Conservation (phyloP, 2,888 invertebrate genomes). For the Ischnura elegans region DNA sequence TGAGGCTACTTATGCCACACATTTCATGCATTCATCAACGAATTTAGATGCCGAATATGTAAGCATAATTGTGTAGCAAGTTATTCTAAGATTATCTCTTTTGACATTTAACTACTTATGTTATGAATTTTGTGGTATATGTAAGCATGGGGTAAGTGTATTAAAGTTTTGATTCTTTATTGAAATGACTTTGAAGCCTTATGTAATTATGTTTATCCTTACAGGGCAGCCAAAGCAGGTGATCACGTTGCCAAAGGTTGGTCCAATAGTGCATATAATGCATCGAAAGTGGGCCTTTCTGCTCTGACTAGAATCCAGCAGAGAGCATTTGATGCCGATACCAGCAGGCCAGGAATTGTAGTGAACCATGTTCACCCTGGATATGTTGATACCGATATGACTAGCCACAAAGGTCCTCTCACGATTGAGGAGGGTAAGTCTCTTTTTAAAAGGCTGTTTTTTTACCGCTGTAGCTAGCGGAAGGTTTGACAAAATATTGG, state of each 20-base stretch:
- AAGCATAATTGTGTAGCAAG: too few relatives aligned
- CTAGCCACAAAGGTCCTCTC: conserved; percentile 83
- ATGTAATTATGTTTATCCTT: conserved; percentile 31
- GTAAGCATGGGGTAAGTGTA: too few relatives aligned
- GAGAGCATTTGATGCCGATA: conserved; percentile 79
- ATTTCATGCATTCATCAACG: too few relatives aligned
- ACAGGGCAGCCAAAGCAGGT: conserved; percentile 76
- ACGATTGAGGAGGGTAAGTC: conserved; percentile 79
- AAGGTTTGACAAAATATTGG: too few relatives aligned
- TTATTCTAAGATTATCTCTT: too few relatives aligned
- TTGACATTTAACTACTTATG: too few relatives aligned
- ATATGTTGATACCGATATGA: conserved; percentile 89
- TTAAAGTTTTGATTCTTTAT: too few relatives aligned
- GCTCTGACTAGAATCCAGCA: conserved; percentile 86
- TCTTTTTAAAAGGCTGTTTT: background rate
- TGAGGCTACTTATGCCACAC: too few relatives aligned
- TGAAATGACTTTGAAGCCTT: too few relatives aligned
- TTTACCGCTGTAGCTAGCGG: too few relatives aligned
- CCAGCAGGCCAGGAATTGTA: conserved; percentile 81
- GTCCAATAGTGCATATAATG: conserved; percentile 84
- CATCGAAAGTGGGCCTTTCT: conserved; percentile 87
- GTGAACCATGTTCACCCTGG: conserved; percentile 89
- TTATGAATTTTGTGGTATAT: too few relatives aligned
- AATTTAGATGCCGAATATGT: too few relatives aligned
- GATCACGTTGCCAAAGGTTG: conserved; percentile 79